Base-by-base conservation (phyloP, 2,888 invertebrate genomes). In the Muschampia plurimacula region DNA sequence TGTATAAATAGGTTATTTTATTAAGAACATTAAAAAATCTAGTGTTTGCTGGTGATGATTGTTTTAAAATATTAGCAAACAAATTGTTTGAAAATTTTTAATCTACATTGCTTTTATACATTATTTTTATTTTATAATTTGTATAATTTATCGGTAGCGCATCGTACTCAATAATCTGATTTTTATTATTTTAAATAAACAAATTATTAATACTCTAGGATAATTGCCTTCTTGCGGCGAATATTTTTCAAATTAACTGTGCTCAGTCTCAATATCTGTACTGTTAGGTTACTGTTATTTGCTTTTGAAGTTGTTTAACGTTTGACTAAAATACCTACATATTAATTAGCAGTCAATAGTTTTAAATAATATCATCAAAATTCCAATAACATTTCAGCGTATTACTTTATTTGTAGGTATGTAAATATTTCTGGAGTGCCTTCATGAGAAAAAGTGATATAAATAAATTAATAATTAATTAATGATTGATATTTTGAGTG, bases 391-490 rank as follows among this genome's bases (percentile, higher is more conserved):
- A n/a, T 49, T 49, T 49, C 49, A 49, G n/a, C n/a, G 49, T 49
- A 49, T n/a, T 5, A 49, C 4, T n/a, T 49, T 5, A 49, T n/a
- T 46, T 46, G n/a, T n/a, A 49, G 49, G 4, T 8, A 49, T 49
- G 49, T 49, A 49, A 44, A 44, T 13, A 13, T 44, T 2, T 44
- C 9, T 46, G 46, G 46, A 46, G 46, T 46, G 46, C 49, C 49
- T 49, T 49, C 49, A 49, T 49, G 49, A 49, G 49, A 49, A n/a
- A 49, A 49, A 49, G 49, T 49, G 49, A 49, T 49, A 49, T 49
- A 49, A 44, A 44, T 44, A 44, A 49, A 46, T 46, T 46, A 44
- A 44, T 44, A 10, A 8, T 44, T 44, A 44, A 39, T 39, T 39
- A 39, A 39, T 39, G 9, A 22, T 39, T 13, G 13, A 13, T 46